These are phyloP conservation scores for Enoplosus armatus DNA, from an alignment of 2,797 vertebrate genomes.

Conservation along the genomic window DNA sequence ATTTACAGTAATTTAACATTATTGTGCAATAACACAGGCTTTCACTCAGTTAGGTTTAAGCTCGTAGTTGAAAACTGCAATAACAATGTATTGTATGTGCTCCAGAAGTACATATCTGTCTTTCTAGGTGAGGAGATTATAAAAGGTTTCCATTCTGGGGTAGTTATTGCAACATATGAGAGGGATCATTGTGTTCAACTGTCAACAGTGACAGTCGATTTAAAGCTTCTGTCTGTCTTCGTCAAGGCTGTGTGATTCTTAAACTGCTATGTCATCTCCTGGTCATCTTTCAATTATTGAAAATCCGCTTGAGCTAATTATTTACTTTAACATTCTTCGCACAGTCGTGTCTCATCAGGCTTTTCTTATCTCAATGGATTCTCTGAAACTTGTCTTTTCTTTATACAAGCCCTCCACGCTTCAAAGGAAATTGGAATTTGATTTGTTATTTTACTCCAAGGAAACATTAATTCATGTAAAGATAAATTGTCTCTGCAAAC, in stretches of 20 bases:
- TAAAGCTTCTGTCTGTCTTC: background rate
- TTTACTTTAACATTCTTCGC: constrained; percentile 15
- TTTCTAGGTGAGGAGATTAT: background rate
- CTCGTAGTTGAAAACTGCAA: background rate
- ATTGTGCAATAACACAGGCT: background rate
- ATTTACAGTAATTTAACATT: background rate
- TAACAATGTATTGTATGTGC: background rate
- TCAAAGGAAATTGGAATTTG: constrained; percentile 35
- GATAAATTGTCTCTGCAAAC: constrained; percentile 41
- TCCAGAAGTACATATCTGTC: background rate
- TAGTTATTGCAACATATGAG: background rate
- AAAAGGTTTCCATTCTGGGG: background rate
- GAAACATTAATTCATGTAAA: constrained; percentile 34
- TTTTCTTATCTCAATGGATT: background rate
- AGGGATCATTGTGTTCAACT: background rate
- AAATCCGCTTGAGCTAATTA: constrained; percentile 23
- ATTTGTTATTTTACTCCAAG: constrained; percentile 43
- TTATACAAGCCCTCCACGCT: background rate
- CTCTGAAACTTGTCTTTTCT: constrained; percentile 29
- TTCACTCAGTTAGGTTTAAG: background rate
- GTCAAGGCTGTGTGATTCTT: background rate
- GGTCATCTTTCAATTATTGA: constrained; percentile 25
- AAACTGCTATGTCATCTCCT: constrained; percentile 1
- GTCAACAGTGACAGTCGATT: background rate
- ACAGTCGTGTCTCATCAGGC: constrained; percentile 10